A percentile compares a stretch with the other conserved stretches of the same genome.
Evolutionary conservation across 92 coral and sea anemone genomes (phyloP).

Genomic region (Ricordea florida): DNA sequence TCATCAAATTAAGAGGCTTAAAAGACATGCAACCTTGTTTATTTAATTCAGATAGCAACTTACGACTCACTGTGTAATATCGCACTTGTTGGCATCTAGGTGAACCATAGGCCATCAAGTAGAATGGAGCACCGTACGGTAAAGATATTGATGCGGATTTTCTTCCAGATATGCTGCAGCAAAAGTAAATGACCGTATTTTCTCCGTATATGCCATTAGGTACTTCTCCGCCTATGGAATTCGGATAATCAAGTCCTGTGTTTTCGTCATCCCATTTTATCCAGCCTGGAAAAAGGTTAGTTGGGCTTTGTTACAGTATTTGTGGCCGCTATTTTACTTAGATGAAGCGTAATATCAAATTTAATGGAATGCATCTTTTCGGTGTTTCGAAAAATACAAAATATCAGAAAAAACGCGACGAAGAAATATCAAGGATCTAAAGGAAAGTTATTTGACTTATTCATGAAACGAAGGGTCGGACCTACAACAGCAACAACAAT

Average conservation of each 20-base stretch:
- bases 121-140: slow-evolving; percentile 74
- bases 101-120: slow-evolving; percentile 72
- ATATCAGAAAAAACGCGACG: too few relatives aligned
- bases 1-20: not conserved
- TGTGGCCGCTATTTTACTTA: too few relatives aligned
- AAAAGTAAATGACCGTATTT: slow-evolving; percentile 82
- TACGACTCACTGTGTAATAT: slow-evolving; percentile 49
- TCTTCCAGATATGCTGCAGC: slow-evolving; percentile 79
- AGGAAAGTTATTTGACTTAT: too few relatives aligned
- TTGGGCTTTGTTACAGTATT: too few relatives aligned
- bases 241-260: slow-evolving; percentile 67
- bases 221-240: slow-evolving; percentile 57
- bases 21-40: too few relatives aligned
- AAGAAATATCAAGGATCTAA: too few relatives aligned
- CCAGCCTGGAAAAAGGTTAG: slow-evolving; percentile 78
- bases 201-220: slow-evolving; percentile 80
- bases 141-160: slow-evolving; percentile 50
- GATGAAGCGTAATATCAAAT: too few relatives aligned
- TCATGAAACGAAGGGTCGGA: too few relatives aligned
- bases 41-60: not conserved
- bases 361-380: too few relatives aligned
- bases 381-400: too few relatives aligned
- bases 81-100: slow-evolving; percentile 71
- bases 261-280: slow-evolving; percentile 90
- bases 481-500: too few relatives aligned